Conservation (phyloP, 2,113 vertebrate species). For the Puma concolor region DNA sequence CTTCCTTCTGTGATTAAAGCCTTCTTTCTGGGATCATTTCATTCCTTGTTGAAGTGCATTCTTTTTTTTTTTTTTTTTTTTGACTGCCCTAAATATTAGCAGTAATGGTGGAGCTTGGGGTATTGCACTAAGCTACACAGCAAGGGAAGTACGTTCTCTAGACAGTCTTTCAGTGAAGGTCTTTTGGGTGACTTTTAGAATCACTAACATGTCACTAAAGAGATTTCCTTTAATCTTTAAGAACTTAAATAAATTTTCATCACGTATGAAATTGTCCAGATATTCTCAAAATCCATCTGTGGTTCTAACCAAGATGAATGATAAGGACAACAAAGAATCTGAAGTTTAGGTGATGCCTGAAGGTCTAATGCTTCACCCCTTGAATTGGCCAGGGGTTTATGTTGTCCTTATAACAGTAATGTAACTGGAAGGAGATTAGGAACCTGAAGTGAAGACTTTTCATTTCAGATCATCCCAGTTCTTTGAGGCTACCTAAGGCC, state of each 20-base stretch:
- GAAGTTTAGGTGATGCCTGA: background rate
- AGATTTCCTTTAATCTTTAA: background rate
- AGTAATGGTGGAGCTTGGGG: background rate
- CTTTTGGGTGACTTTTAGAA: background rate
- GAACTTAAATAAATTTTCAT: constrained; percentile 4
- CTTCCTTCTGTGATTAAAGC: background rate
- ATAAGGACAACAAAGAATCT: constrained; percentile 8
- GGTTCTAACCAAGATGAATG: constrained; percentile 9
- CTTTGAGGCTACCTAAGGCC: background rate
- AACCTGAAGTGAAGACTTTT: constrained; percentile 36
- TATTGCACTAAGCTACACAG: background rate
- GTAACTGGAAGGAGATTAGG: constrained; percentile 21
- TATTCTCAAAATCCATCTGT: background rate
- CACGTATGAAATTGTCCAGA: constrained; percentile 6
- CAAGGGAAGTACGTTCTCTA: background rate
- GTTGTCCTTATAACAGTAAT: constrained; percentile 14
- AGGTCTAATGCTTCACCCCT: background rate
- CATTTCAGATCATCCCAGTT: background rate
- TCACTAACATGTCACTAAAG: background rate
- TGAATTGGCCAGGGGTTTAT: background rate
- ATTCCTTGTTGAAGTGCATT: background rate
- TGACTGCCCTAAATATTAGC: background rate
- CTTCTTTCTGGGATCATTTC: background rate
- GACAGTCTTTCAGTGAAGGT: background rate
- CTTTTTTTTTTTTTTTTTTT: background rate